These are phyloP conservation scores for Pediacus dermestoides DNA, from an alignment of 2,888 invertebrate genomes.

Conservation along the genomic window DNA sequence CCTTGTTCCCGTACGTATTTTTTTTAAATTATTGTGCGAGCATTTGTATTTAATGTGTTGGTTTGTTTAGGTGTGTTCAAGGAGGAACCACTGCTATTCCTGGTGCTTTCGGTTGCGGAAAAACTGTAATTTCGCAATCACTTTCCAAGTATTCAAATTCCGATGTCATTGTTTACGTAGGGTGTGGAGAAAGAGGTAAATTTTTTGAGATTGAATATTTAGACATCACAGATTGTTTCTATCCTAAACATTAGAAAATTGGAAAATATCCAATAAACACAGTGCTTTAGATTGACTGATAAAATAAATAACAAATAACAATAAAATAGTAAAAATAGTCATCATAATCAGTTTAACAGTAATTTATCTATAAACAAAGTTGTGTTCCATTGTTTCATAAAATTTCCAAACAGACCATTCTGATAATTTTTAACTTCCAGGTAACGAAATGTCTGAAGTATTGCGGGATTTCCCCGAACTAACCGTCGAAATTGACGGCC, in stretches of 20 bases:
- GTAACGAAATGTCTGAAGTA: constrained; percentile 99
- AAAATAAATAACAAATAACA: no score
- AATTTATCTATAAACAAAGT: constrained; percentile 1
- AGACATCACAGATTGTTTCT: no score
- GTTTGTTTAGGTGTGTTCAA: constrained; percentile 77
- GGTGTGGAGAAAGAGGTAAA: constrained; percentile 92
- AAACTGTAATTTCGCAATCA: constrained; percentile 99
- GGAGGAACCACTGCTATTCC: constrained; percentile 99
- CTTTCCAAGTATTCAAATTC: constrained; percentile 99
- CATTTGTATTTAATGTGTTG: constrained; percentile 8
- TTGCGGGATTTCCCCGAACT: constrained; percentile 98
- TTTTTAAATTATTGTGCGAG: not conserved
- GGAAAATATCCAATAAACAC: no score
- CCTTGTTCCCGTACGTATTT: constrained; percentile 88
- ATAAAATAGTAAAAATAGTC: no score
- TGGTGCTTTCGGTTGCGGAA: constrained; percentile 99
- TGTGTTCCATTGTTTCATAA: not conserved
- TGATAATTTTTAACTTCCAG: no score
- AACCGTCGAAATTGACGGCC: constrained; percentile 94
- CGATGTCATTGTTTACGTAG: constrained; percentile 98
- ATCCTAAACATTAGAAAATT: no score
- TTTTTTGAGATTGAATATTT: no score
- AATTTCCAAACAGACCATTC: constrained; percentile 29
- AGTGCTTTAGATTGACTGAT: no score
- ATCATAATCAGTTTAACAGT: not conserved